phyloP scores from a whole-genome alignment of 2,888 invertebrate genomes.

The Apodemia hepburni region DNA sequence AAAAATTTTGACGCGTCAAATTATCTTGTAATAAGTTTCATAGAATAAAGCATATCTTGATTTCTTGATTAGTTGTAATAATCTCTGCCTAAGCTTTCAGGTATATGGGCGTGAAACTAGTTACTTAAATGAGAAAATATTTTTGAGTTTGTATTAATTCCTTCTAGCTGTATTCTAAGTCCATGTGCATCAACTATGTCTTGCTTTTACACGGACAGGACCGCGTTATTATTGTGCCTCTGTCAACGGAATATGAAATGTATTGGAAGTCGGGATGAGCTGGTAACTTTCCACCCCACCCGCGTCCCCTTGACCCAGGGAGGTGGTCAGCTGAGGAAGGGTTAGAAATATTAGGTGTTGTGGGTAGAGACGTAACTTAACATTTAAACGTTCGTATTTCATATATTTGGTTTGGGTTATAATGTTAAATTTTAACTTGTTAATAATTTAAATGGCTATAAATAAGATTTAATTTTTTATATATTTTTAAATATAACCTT shows the following conservation, averaged over 20 bases:
- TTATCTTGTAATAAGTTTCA: too few relatives aligned
- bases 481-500: too few relatives aligned
- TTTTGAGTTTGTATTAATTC: slow-evolving; percentile 14
- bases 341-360: slow-evolving; percentile 37
- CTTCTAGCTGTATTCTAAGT: slow-evolving; percentile 40
- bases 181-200: slow-evolving; percentile 61
- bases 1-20: too few relatives aligned
- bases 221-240: slow-evolving; percentile 78
- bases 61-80: too few relatives aligned
- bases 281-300: slow-evolving; percentile 26
- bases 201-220: slow-evolving; percentile 65
- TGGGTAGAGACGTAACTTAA: slow-evolving; percentile 43
- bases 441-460: too few relatives aligned
- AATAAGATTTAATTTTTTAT: too few relatives aligned
- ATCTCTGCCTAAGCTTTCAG: too few relatives aligned
- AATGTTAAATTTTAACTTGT: background rate
- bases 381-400: slow-evolving; percentile 25
- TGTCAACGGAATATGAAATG: slow-evolving; percentile 81
- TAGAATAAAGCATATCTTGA: too few relatives aligned
- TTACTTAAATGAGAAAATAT: too few relatives aligned
- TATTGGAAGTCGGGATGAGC: slow-evolving; percentile 76
- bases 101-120: too few relatives aligned
- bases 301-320: slow-evolving; percentile 58
- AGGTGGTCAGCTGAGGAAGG: slow-evolving; percentile 51
- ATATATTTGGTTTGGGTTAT: slow-evolving; percentile 29